Base-by-base conservation (phyloP, 2,113 vertebrate genomes). In the Dasyornis broadbenti region DNA sequence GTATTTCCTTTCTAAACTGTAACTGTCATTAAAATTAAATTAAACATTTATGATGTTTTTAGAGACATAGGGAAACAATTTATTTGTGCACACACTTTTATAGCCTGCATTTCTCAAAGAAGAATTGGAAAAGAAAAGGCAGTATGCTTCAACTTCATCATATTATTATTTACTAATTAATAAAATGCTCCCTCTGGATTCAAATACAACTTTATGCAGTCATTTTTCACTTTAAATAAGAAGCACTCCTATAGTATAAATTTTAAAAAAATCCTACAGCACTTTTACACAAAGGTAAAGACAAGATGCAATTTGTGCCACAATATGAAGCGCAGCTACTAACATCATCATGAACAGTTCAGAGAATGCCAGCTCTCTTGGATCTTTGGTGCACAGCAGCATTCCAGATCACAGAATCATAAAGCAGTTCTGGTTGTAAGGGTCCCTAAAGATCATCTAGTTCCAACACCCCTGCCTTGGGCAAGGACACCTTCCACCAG, bases 291-390 rank as follows among this genome's bases (percentile, higher is more conserved):
- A 61, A 72, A 69, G 30, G 23, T 64, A 61, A 86, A 70, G 53
- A 49, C 28, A 64, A 76, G 23, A 42, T 63, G 39, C 30, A 33
- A 64, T 79, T 68, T 81, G 33, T 73, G n/a, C 24, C 47, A 59
- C 47, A 45, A 9, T 15, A 50, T 33, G 30, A 93, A 88, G 59
- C 7, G 8, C 0, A 1, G 23, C 70, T 82, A 37, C 30, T 45
- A 77, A 26, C 15, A 49, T 24, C 22, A 61, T 30, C 14, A 10
- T 4, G 13, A 40, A 52, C 26, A 45, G 23, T 47, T 82, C 53
- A 77, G 50, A 0, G 0, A 49, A 42, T 0, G 0, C 4, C 8
- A 42, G 8, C 45, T 45, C 19, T 44, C 42, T 72, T 73, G 35
- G 15, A 59, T 83, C 72, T 39, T 56, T 70, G 60, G 27, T 39